Base-by-base conservation (phyloP, 2,797 vertebrate genomes). In the Pogoniulus pusillus region DNA sequence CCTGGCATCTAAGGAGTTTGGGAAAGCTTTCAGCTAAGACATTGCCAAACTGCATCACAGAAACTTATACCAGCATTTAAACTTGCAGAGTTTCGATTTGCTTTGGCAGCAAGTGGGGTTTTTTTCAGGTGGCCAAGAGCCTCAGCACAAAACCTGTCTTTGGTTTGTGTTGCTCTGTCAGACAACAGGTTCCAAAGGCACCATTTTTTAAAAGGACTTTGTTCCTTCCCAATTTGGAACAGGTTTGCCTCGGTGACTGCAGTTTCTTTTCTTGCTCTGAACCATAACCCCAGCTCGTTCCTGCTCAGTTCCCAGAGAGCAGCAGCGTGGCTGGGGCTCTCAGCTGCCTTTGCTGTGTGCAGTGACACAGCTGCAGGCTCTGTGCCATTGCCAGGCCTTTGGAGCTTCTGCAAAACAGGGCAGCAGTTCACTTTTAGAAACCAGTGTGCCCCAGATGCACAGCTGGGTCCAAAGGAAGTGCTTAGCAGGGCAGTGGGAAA, bases 321-420 rank as follows among this genome's bases (percentile, higher is more conserved):
- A 16, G 17, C 27, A 7, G 13, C 3, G 23, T 18, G 59, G 53
- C 47, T 57, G 73, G 60, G 22, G 23, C 29, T 65, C 55, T 58
- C 66, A 37, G 1, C 34, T 65, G 16, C 6, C 69, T 71, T 62
- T 74, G 60, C 58, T 49, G 18, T 66, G 69, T 29, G 26, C 65
- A 55, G 0, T 26, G 60, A 60, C 12, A 27, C 8, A 55, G 7
- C 29, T 80, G 27, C 54, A 51, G 18, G 20, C 82, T 30, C 47
- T 43, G 5, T 0, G 0, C 51, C 0, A 47, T 58, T 74, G 55
- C 27, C 58, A 80, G 39, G 27, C 60, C 73, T 66, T 37, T 0
- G 0, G 87, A 79, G 69, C 19, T 73, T 82, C 35, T 65, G 69
- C 7, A 35, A 58, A 41, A 75, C 34, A 74, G 35, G 1, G 16